These are phyloP conservation scores for Pemphredon lugubris DNA, from an alignment of 2,888 invertebrate genomes.

Conservation along the genomic window DNA sequence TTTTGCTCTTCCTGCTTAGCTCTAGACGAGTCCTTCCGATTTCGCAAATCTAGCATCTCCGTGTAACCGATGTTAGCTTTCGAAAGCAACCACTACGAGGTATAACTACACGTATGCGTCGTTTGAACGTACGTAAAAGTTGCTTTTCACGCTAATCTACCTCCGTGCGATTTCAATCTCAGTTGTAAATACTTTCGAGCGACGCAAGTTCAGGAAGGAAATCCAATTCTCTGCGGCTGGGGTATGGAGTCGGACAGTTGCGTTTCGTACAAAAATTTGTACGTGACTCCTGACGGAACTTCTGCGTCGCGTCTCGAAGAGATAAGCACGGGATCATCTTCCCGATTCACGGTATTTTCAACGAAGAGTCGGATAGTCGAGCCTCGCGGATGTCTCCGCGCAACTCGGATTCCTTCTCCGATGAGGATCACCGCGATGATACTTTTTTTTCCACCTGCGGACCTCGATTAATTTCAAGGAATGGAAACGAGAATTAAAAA, in stretches of 20 bases:
- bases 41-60: constrained; percentile 3
- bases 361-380: constrained; percentile 25
- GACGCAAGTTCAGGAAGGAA: constrained; percentile 45
- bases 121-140: too few species aligned
- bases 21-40: constrained; percentile 16
- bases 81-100: constrained; percentile 40
- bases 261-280: constrained; percentile 59
- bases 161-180: too few species aligned
- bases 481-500: neutral
- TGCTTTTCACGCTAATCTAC: too few species aligned
- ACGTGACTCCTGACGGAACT: constrained; percentile 55
- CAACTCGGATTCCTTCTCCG: constrained; percentile 38
- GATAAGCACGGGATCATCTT: constrained; percentile 64
- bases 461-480: too few species aligned
- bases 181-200: constrained; percentile 25
- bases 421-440: constrained; percentile 2
- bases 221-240: constrained; percentile 29
- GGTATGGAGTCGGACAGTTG: constrained; percentile 29
- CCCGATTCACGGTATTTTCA: constrained; percentile 43
- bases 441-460: neutral
- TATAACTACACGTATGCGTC: too few species aligned
- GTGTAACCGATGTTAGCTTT: constrained; percentile 40
- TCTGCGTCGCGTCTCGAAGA: constrained; percentile 58
- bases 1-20: neutral
- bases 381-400: constrained; percentile 47